Evolutionary conservation across 2,113 vertebrate genomes (phyloP).

Genomic region (Cercopithecus mona): DNA sequence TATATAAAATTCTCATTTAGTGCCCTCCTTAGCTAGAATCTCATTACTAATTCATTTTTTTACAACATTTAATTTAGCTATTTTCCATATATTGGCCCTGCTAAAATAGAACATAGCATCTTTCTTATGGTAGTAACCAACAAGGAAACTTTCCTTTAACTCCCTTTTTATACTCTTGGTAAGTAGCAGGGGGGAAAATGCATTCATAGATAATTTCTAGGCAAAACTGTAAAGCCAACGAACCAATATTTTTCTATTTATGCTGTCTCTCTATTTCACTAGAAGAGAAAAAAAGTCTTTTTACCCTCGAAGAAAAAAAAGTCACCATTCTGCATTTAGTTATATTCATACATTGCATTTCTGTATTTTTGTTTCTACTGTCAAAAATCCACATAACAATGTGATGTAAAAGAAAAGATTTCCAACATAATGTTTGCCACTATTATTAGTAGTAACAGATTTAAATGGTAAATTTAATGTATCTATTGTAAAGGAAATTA

Average conservation of each 20-base stretch:
- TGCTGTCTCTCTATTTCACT: neutral
- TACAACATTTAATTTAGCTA: no score
- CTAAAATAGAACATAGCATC: neutral
- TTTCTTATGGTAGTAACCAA: neutral
- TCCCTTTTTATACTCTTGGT: neutral
- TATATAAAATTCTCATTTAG: neutral
- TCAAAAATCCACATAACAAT: neutral
- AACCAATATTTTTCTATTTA: neutral
- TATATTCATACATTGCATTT: neutral
- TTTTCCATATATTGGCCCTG: no score
- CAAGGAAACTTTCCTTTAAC: neutral
- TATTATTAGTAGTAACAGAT: neutral
- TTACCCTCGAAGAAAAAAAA: neutral
- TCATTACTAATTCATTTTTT: neutral
- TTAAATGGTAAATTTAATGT: conserved; percentile 23
- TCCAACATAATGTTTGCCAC: neutral
- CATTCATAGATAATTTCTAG: neutral
- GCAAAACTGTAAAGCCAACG: neutral
- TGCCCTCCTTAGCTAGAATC: neutral
- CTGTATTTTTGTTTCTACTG: neutral
- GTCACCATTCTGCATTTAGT: neutral
- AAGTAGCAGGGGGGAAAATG: neutral
- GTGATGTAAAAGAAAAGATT: neutral
- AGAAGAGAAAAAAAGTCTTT: neutral
- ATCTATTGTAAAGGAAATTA: conserved; percentile 13